A percentile compares a stretch with the other conserved stretches of the same genome.
These are phyloP conservation scores for Ciconia maguari DNA, from an alignment of 2,113 vertebrate species.

Conservation along the genomic window DNA sequence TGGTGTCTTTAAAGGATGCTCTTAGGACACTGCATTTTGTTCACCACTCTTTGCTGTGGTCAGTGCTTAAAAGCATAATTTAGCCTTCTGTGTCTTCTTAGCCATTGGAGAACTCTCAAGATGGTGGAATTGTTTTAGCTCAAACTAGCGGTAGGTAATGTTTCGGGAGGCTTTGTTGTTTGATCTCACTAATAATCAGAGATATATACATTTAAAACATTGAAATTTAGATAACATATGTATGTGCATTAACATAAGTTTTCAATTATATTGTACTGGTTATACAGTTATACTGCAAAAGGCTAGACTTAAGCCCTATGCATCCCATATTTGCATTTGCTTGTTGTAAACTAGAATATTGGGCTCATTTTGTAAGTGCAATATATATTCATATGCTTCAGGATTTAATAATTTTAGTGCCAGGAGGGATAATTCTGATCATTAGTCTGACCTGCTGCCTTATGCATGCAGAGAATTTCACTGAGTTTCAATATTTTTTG, in stretches of 20 bases:
- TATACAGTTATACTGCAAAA: not conserved
- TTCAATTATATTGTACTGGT: not conserved
- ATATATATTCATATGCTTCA: not conserved
- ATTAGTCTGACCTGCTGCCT: not conserved
- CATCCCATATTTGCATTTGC: not conserved
- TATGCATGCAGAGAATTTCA: not conserved
- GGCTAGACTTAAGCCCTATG: not conserved
- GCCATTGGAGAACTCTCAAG: not conserved
- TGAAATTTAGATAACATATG: not conserved
- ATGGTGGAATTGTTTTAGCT: not conserved
- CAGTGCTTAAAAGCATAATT: not conserved
- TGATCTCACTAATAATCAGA: not conserved
- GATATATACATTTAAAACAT: not conserved
- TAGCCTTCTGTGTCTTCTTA: not conserved
- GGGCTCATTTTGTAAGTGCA: not conserved
- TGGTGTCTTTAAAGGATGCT: not conserved
- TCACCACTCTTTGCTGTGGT: not conserved
- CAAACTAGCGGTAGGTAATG: not conserved
- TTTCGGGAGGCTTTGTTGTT: not conserved
- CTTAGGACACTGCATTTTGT: not conserved
- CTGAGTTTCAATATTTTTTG: not conserved
- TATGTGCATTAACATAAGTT: not conserved
- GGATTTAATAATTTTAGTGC: not conserved
- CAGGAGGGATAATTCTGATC: not conserved
- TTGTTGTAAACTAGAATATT: not conserved